These are phyloP conservation scores for Megaceryle torquata DNA, from an alignment of 2,113 vertebrate genomes.

Conservation along the genomic window DNA sequence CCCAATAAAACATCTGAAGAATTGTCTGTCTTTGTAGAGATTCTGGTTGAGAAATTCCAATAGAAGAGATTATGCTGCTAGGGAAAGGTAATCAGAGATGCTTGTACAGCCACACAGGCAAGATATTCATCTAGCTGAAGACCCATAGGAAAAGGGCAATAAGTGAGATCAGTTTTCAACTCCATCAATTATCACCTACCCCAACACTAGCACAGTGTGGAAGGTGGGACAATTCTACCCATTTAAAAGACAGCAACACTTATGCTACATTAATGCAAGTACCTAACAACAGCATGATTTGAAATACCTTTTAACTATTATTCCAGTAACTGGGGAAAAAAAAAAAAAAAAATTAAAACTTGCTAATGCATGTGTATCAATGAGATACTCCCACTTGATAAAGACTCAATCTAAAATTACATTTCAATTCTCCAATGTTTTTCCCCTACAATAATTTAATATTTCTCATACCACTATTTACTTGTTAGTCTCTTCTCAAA, in stretches of 20 bases:
- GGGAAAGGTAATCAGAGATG: not conserved
- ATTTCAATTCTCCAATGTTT: not conserved
- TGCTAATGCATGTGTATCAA: not conserved
- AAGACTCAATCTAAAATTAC: not conserved
- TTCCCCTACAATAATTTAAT: not conserved
- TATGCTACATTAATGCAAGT: rapidly evolving
- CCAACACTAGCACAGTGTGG: not conserved
- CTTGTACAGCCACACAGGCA: not conserved
- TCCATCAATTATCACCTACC: not conserved
- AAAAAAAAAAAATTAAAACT: not conserved
- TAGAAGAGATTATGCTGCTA: not conserved
- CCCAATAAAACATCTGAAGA: not conserved
- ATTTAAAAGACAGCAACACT: not conserved
- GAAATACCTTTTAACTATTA: not conserved
- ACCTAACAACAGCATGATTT: not conserved
- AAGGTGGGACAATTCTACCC: not conserved
- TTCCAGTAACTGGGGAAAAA: not conserved
- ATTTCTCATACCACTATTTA: not conserved
- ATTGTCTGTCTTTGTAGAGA: not conserved
- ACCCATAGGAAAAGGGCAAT: not conserved
- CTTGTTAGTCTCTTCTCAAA: not conserved
- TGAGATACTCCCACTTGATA: not conserved
- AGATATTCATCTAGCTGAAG: not conserved
- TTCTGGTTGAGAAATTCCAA: not conserved
- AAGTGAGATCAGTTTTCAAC: not conserved